A percentile compares a stretch with the other conserved stretches of the same genome.
phyloP scores from a whole-genome alignment of 2,113 vertebrate species.

The Rhagologus leucostigma region DNA sequence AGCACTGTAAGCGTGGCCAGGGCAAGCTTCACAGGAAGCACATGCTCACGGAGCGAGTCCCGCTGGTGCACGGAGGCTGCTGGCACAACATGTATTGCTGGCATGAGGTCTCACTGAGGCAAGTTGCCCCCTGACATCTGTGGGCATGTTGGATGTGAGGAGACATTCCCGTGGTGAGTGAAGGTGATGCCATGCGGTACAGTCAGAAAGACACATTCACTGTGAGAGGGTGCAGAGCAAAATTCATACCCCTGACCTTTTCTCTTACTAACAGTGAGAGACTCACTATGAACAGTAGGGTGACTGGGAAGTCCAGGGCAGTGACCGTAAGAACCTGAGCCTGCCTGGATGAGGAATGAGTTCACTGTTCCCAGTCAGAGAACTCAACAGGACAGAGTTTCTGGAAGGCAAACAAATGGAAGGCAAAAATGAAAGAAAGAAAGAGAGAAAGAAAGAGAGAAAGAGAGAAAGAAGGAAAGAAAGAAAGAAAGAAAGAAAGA shows the following conservation, averaged over 20 bases:
- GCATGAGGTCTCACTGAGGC: background rate
- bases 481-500: no score
- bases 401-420: background rate
- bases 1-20: background rate
- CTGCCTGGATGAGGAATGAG: background rate
- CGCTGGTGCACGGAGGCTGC: background rate
- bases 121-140: background rate
- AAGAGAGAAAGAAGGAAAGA: no score
- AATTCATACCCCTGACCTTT: background rate
- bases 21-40: background rate
- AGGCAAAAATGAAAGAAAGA: background rate
- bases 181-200: background rate
- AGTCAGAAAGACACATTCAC: background rate
- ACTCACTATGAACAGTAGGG: background rate
- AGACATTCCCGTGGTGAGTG: background rate
- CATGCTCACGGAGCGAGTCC: background rate
- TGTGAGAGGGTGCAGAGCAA: background rate
- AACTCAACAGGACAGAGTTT: background rate
- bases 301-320: background rate
- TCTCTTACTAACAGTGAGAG: background rate
- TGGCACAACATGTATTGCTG: background rate
- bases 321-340: background rate
- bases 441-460: background rate
- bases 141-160: background rate
- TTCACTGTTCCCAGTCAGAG: background rate